phyloP scores from a whole-genome alignment of 2,888 invertebrate species.

The Cheilosia vulpina region DNA sequence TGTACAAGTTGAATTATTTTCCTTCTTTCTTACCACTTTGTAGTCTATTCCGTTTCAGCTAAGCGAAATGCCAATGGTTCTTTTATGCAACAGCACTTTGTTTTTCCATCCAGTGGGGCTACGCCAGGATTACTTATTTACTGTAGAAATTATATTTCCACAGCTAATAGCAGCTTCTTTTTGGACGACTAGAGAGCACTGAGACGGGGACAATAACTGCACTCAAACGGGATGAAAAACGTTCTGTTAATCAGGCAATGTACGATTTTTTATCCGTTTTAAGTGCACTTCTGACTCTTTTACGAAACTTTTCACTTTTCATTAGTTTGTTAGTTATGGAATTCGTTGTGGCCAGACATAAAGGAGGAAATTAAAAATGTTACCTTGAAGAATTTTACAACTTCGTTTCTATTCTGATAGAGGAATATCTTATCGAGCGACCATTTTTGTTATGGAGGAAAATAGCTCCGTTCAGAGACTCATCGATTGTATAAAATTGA shows the following conservation, averaged over 20 bases:
- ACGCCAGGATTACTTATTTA: conserved; percentile 42
- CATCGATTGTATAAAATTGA: conserved; percentile 38
- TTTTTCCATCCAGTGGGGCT: conserved; percentile 59
- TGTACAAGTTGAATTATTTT: conserved; percentile 22
- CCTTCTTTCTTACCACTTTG: conserved; percentile 57
- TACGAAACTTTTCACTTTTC: conserved; percentile 10
- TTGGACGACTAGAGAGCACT: conserved; percentile 26
- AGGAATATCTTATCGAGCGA: conserved; percentile 59
- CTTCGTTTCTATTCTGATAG: conserved; percentile 44
- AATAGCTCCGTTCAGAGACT: conserved; percentile 54
- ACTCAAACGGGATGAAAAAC: conserved; percentile 59
- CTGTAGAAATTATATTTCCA: conserved; percentile 12
- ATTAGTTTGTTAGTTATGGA: conserved; percentile 30
- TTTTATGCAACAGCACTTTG: conserved; percentile 44
- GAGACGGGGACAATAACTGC: conserved; percentile 60
- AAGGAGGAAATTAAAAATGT: conserved; percentile 24
- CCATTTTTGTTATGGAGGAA: conserved; percentile 66
- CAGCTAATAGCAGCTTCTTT: conserved; percentile 21
- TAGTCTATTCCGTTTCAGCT: conserved; percentile 50
- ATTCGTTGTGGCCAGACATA: conserved; percentile 11
- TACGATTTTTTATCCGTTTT: conserved; percentile 6
- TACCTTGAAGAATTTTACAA: conserved; percentile 43
- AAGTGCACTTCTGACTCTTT: conserved; percentile 45
- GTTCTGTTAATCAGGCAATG: conserved; percentile 43
- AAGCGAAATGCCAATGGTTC: conserved; percentile 39